Evolutionary conservation across 2,113 vertebrate species (phyloP), one percentile per base, ranked within the genome.

Genomic region (Clarias macrocephalus): DNA sequence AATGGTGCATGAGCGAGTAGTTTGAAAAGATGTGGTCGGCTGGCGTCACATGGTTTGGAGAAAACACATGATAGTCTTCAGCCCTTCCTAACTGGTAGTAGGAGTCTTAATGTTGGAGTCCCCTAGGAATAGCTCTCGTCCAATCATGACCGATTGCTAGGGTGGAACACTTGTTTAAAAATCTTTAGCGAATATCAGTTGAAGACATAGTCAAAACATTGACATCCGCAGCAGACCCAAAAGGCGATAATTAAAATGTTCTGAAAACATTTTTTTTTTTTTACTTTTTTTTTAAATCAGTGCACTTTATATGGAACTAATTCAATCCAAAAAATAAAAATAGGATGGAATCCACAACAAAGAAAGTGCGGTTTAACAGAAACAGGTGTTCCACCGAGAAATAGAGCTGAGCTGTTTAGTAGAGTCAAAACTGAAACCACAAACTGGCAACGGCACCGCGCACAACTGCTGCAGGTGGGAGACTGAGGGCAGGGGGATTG

Each of bases 391-490:
- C 37, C 13, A 33, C 7, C 2, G 6, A 11, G 2, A 72, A 72
- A 72, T 19, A 37, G 18, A 72, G 30, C 37, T 37, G 68, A 42
- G 68, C 66, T 68, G 28, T 68, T 65, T 65, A n/a, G 62, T n/a
- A 11, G 25, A 3, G 62, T 16, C 28, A 30, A 15, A 68, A 15
- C n/a, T 30, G 28, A 68, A 68, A 68, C 28, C 28, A 30, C 65
- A 68, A 30, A 68, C 28, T 68, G n/a, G 11, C 30, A 33, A 33
- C 65, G 1, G 65, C 65, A 15, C 13, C 28, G 2, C 28, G n/a
- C n/a, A 66, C 25, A 66, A 28, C 6, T 66, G 65, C 65, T 66
- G 70, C 28, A 52, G 37, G 60, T 75, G 87, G 83, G n/a, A 21
- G 18, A 21, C 60, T 59, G 60, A 42, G 68, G 68, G 68, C 83